Conservation (phyloP, 2,113 vertebrate species). For the Gymnobelideus leadbeateri region DNA sequence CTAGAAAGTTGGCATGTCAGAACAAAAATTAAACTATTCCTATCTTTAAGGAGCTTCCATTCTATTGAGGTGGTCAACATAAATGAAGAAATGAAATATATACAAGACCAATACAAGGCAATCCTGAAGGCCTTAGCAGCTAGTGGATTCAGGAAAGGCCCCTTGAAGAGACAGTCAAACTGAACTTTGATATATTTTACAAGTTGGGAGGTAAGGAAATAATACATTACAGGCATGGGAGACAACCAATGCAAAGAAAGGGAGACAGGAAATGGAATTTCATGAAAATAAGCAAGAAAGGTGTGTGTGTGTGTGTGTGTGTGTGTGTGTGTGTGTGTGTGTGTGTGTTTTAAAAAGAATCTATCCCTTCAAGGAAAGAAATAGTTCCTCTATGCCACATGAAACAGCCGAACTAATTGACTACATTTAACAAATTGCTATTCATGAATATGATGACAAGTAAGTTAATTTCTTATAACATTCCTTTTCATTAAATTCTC, state of each 20-base stretch:
- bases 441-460: background rate
- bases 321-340: background rate
- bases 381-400: background rate
- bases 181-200: background rate
- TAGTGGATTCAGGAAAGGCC: background rate
- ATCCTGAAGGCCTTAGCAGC: background rate
- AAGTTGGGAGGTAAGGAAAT: background rate
- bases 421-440: background rate
- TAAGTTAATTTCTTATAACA: background rate
- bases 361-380: background rate
- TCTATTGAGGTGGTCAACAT: background rate
- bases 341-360: background rate
- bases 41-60: background rate
- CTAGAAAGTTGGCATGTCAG: background rate
- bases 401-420: background rate
- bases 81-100: background rate
- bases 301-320: background rate
- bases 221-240: background rate
- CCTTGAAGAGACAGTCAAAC: background rate
- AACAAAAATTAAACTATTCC: background rate
- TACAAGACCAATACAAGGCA: background rate
- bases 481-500: background rate
- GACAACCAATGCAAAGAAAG: background rate
- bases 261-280: background rate
- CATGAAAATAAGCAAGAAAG: background rate